Base-by-base conservation (phyloP, 2,797 vertebrate genomes). In the Avahi laniger region DNA sequence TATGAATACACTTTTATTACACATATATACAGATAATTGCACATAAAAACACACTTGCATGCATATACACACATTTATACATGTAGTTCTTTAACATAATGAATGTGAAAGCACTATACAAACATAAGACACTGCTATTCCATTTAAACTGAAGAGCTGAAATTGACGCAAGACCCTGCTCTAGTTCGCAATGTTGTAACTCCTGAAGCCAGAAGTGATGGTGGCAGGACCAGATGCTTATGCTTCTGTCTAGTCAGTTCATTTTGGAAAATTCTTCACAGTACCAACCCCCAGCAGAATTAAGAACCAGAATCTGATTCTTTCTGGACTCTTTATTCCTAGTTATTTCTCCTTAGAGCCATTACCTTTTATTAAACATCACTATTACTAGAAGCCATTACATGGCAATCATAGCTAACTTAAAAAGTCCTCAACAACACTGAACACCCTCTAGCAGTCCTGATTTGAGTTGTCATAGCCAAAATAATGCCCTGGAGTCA, bases 71-170 rank as follows among this genome's bases (percentile, higher is more conserved):
- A 96, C 24, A 96, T 38, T 92, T 95, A 30, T 54, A 82, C 17
- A 83, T 46, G 65, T 17, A 92, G 20, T 63, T 95, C 48, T 95
- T 91, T 69, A 67, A 88, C 33, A 91, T 63, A 89, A 96, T 54
- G 18, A 89, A 87, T 63, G 1, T 9, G n/a, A 97, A 96, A 89
- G 15, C 7, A 85, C 72, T 85, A 57, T 24, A 79, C 57, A 89
- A 93, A 70, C 13, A 28, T 67, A 81, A 96, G 70, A 85, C 7
- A 70, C 7, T 87, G 67, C 24, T 89, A n/a, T 50, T 86, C 33
- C n/a, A 67, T 48, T 94, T 48, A 67, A 89, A 88, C 17, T 85
- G 2, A 22, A 88, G 11, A 91, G 81, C 0, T 80, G 59, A 15
- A 35, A 95, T 1, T 91, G 38, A 65, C 93, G 33, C 28, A 85